Percentiles rank a stretch among this genome's conserved stretches.
phyloP scores from a whole-genome alignment of 2,797 vertebrate genomes.

The Chrosomus eos region DNA sequence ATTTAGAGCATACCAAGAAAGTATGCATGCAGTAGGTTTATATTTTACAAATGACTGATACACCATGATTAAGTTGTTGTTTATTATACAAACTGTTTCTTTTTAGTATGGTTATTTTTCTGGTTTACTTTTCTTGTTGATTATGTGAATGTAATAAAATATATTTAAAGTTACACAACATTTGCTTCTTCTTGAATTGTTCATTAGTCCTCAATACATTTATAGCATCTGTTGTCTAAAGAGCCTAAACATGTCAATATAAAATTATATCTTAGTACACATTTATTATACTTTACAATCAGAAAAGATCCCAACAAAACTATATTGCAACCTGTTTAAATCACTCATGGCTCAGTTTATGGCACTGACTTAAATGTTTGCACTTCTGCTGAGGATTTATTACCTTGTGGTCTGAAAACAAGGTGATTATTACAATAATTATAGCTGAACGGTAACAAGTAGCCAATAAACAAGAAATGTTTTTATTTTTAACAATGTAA shows the following conservation, averaged over 20 bases:
- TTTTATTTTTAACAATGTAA: not conserved
- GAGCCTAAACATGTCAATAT: slow-evolving; percentile 69
- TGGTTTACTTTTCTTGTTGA: not conserved
- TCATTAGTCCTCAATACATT: not conserved
- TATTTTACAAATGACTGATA: not conserved
- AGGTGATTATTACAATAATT: not conserved
- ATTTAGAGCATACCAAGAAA: slow-evolving; percentile 49
- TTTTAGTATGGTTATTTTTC: not conserved
- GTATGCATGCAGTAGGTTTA: slow-evolving; percentile 5
- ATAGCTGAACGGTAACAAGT: not conserved
- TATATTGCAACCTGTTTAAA: slow-evolving; percentile 34
- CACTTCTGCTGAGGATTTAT: not conserved
- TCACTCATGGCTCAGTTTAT: not conserved
- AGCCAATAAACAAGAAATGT: not conserved
- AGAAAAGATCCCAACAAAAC: slow-evolving; percentile 19
- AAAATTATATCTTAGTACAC: slow-evolving; percentile 72
- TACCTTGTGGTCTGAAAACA: not conserved
- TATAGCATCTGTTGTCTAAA: slow-evolving; percentile 75
- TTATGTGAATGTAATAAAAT: slow-evolving; percentile 14
- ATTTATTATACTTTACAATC: slow-evolving; percentile 76
- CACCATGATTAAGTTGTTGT: not conserved
- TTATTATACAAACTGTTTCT: not conserved
- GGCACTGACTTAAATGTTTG: slow-evolving; percentile 65
- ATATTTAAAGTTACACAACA: not conserved
- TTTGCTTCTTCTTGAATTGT: not conserved